Percentiles rank a stretch among this genome's conserved stretches.
Conservation (phyloP, 2,113 vertebrate species). For the Alethe diademata region DNA sequence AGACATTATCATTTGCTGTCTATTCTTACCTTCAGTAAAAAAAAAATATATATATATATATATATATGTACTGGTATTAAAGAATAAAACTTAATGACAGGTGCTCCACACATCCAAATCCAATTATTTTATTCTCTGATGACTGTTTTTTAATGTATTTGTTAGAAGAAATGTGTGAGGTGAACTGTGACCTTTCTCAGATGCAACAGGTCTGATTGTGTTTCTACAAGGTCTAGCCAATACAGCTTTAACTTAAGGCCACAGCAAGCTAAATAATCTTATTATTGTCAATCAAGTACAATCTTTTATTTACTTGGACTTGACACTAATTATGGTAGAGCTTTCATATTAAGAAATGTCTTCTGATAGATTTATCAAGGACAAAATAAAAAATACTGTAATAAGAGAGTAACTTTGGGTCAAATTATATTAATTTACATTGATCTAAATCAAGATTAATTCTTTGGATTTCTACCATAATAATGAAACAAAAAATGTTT, state of each 20-base stretch:
- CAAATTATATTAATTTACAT: not conserved
- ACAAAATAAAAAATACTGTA: not conserved
- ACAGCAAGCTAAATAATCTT: slow-evolving; percentile 1
- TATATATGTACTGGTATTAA: not conserved
- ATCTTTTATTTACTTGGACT: slow-evolving; percentile 11
- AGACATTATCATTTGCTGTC: not conserved
- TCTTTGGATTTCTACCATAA: not conserved
- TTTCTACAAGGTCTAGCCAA: not conserved
- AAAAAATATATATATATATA: not conserved
- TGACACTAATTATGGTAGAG: not conserved
- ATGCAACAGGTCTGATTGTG: not conserved
- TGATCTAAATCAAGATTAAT: not conserved
- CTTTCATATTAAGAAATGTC: not conserved
- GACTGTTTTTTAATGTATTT: not conserved
- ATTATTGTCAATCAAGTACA: not conserved
- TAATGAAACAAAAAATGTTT: not conserved
- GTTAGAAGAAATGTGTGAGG: not conserved
- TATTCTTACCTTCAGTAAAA: not conserved
- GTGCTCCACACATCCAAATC: not conserved
- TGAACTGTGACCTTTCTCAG: not conserved
- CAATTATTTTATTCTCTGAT: not conserved
- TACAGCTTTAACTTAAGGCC: not conserved
- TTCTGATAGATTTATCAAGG: not conserved
- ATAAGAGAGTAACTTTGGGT: not conserved
- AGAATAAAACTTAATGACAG: not conserved